Base-by-base conservation (phyloP, 2,797 vertebrate genomes). In the Paedocypris micromegethes region DNA sequence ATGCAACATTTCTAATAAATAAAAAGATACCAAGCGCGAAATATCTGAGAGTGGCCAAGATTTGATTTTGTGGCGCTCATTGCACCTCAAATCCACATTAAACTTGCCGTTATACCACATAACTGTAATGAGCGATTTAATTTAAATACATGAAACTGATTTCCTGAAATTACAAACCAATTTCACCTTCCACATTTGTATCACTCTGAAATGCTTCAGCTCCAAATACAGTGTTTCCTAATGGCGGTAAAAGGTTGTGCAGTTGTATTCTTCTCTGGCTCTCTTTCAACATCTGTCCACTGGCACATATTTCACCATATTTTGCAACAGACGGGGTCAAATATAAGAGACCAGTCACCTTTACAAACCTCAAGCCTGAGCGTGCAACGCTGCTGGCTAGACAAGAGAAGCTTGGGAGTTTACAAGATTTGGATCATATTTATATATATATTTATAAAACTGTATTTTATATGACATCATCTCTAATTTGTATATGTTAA, bases 271-370 rank as follows among this genome's bases (percentile, higher is more conserved):
- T 72, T 68, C 72, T 59, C 61, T 62, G 43, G 9, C 64, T 43
- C 50, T 64, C 47, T 23, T 23, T 23, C 23, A 23, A 23, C 23
- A 23, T 23, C 23, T 46, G 43, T 66, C 60, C 56, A 63, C 61
- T 76, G 72, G 72, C 64, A 60, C 66, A 66, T 42, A 59, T 58
- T 48, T 49, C 60, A 4, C 57, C 58, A 23, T 62, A 48, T 78
- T 70, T 76, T 78, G 74, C 77, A 78, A 76, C 58, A 73, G 6
- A 5, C 44, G 65, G 55, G 45, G 43, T 51, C 23, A 66, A 54
- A 67, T 72, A 78, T 74, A 75, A 74, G 63, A 68, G 68, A 69
- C 49, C n/a, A 50, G 49, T 62, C 3, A 9, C 45, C 42, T 62
- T 44, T 55, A 48, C 51, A 50, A 70, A 50, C 9, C 44, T 39